Conservation (phyloP, 30 jellyfish, hydroid and myxozoan species). For the Aurelia sp. region DNA sequence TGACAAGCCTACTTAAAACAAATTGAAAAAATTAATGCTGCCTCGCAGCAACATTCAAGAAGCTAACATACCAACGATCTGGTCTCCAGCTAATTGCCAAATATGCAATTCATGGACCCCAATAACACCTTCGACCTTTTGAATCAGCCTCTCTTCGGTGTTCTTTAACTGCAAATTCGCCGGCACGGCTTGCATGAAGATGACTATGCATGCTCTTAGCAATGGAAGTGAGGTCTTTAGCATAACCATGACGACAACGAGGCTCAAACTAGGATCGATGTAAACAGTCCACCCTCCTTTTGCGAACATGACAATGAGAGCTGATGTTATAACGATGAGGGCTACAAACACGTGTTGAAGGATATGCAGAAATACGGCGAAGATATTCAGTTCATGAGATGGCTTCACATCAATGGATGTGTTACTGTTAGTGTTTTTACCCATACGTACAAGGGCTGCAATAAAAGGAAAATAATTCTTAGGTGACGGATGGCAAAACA, state of each 20-base stretch:
- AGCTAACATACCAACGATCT: constrained; percentile 75
- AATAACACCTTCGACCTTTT: constrained; percentile 60
- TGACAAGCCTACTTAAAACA: too few species aligned
- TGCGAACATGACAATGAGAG: constrained; percentile 56
- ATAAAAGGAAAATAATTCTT: too few species aligned
- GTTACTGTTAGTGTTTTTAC: too few species aligned
- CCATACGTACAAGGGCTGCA: too few species aligned
- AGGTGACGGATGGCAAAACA: too few species aligned
- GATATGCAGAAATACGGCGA: constrained; percentile 81
- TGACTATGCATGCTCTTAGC: constrained; percentile 68
- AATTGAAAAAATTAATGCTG: background rate
- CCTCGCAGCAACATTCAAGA: background rate
- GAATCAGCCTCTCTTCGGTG: constrained; percentile 72
- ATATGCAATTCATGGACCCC: constrained; percentile 89
- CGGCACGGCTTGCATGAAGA: constrained; percentile 94
- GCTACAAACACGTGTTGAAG: constrained; percentile 78
- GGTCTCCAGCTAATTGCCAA: constrained; percentile 92
- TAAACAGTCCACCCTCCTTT: constrained; percentile 68
- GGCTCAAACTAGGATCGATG: constrained; percentile 82
- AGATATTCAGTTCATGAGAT: constrained; percentile 78
- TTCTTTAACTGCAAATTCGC: constrained; percentile 70
- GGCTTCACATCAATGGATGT: background rate
- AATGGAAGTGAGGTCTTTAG: constrained; percentile 78
- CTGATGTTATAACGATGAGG: constrained; percentile 69
- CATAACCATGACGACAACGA: constrained; percentile 70